Evolutionary conservation across 2,113 vertebrate genomes (phyloP).

Genomic region (Alectura lathami): DNA sequence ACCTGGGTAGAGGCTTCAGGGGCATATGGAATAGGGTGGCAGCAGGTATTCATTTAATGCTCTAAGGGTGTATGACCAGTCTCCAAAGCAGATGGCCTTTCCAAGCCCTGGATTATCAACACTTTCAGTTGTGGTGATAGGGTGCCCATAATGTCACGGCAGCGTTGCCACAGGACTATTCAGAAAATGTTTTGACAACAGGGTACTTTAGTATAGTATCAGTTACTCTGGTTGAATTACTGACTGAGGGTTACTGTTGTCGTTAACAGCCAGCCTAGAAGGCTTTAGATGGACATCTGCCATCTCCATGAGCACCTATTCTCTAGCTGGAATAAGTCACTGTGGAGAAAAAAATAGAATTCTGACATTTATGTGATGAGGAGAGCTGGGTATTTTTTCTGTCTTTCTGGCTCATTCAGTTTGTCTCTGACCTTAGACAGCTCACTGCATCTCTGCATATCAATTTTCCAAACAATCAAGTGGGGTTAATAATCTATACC

Average conservation of each 20-base stretch:
- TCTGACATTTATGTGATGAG: neutral
- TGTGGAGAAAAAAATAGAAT: fast-evolving
- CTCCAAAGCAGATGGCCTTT: neutral
- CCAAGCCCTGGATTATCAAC: neutral
- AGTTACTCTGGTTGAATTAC: neutral
- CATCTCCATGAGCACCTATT: neutral
- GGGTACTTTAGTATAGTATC: too few species aligned
- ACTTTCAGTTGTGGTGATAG: too few species aligned
- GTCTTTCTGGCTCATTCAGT: neutral
- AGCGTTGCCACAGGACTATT: neutral
- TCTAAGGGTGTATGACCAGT: neutral
- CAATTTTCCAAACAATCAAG: neutral
- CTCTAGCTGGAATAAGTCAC: neutral
- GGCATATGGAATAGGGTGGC: neutral
- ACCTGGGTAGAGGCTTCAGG: neutral
- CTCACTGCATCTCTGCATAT: neutral
- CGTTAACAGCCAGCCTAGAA: neutral
- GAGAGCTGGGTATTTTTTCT: neutral
- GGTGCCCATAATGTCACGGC: too few species aligned
- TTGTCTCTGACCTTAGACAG: neutral
- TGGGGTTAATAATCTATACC: neutral
- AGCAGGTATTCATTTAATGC: neutral
- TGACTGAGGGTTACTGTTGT: neutral
- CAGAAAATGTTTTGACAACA: neutral
- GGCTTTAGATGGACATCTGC: neutral